Conservation (phyloP, 2,797 vertebrate species). For the Mormyrops boulengeri region DNA sequence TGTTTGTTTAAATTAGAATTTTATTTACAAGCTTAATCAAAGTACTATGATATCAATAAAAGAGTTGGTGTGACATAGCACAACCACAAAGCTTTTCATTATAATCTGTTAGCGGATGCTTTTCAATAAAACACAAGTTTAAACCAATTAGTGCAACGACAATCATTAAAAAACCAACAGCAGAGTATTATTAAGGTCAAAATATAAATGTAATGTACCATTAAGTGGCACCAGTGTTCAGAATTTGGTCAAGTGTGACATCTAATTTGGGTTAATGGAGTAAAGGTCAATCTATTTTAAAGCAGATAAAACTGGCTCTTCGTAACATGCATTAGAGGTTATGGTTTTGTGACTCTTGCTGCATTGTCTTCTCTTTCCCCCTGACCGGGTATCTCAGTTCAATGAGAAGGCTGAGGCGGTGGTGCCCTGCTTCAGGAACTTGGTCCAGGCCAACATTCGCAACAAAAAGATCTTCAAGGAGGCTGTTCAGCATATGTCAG, state of each 20-base stretch:
- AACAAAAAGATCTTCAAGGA: slow-evolving; percentile 99
- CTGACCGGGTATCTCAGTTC: slow-evolving; percentile 63
- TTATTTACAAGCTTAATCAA: neutral
- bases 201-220: neutral
- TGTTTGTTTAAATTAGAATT: neutral
- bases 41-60: neutral
- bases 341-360: neutral
- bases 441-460: slow-evolving; percentile 94
- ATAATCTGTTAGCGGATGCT: neutral
- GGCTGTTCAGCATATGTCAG: slow-evolving; percentile 88
- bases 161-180: neutral
- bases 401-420: slow-evolving; percentile 93
- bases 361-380: neutral
- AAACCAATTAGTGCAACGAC: neutral
- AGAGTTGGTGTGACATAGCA: neutral
- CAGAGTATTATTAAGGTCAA: neutral
- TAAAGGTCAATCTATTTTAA: neutral
- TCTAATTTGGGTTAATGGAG: neutral
- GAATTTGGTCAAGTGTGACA: neutral
- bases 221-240: neutral
- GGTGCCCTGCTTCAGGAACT: slow-evolving; percentile 92
- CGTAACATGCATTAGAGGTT: neutral
- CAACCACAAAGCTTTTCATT: neutral
- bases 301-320: neutral
- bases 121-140: neutral